Base-by-base conservation (phyloP, 2,113 vertebrate species). In the Gopherus flavomarginatus region DNA sequence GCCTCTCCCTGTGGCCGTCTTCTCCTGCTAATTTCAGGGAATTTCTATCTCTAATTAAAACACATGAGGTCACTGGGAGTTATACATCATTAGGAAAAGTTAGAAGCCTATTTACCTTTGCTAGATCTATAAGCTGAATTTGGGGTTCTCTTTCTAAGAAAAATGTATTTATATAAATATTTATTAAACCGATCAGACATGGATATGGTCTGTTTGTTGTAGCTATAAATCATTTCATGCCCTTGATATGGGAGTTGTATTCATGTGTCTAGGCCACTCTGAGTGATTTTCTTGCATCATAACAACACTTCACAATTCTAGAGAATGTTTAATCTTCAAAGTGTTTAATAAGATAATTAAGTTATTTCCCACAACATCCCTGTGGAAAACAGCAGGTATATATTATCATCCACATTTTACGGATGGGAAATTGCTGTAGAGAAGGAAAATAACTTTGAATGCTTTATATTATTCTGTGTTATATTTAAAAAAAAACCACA, bases 401-500 rank as follows among this genome's bases (percentile, higher is more conserved):
- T 5, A 79, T 62, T 1, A 56, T 42, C 24, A 65, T 21, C 29
- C 6, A 42, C 4, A 13, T 11, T 8, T 19, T 93, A 75, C 50
- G 78, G 35, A 78, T 8, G 85, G 16, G 54, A 6, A 90, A 31
- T 50, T 90, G 1, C 12, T 62, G 10, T 27, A 77, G 38, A 77
- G 22, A 77, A 53, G 9, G 14, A 82, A 91, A 56, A 4, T 1
- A 13, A 92, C 13, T 47, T 90, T 84, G 62, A 81, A 47, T 24
- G 54, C 38, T 27, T 44, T 27, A 57, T 42, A 59, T 26, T 16
- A 11, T 83, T 56, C 62, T 19, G 1, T 0, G 0, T 35, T 9
- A 10, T 17, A 1, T 0, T 6, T 6, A 50, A 49, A 52, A 38
- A 11, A 21, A 22, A 49, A 49, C 2, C 7, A 49, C 3, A 49